A percentile compares a stretch with the other conserved stretches of the same genome.
Evolutionary conservation across 2,888 invertebrate species (phyloP).

Genomic region (Priocnemis perturbator): DNA sequence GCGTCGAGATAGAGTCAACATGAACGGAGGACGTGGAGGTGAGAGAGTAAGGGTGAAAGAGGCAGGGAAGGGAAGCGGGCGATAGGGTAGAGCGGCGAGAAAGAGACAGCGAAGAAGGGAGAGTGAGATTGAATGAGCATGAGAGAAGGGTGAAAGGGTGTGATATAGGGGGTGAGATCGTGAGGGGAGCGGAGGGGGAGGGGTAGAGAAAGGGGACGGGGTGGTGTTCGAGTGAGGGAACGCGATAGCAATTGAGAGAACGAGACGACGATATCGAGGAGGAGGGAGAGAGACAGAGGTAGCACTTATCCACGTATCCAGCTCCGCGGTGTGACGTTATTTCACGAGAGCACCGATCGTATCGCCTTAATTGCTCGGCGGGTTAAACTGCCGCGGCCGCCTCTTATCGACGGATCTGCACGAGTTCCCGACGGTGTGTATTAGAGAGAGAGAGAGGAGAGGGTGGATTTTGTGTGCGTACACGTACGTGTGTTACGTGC

Average conservation of each 20-base stretch:
- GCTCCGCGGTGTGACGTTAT: slow-evolving; percentile 65
- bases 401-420: slow-evolving; percentile 68
- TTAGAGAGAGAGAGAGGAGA: slow-evolving; percentile 30
- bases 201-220: slow-evolving; percentile 13
- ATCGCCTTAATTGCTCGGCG: slow-evolving; percentile 72
- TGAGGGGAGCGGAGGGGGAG: slow-evolving; percentile 20
- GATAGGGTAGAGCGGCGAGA: slow-evolving; percentile 20
- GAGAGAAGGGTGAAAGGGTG: no score
- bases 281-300: slow-evolving; percentile 21
- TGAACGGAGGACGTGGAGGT: slow-evolving; percentile 20
- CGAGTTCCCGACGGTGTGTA: slow-evolving; percentile 50
- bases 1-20: no score
- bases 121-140: not conserved
- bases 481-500: slow-evolving; percentile 30
- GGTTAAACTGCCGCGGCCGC: slow-evolving; percentile 69
- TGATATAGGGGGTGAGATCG: no score
- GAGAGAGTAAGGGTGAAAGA: slow-evolving; percentile 4
- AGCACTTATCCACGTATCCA: slow-evolving; percentile 53
- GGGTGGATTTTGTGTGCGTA: slow-evolving; percentile 39
- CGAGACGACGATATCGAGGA: not conserved
- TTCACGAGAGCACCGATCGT: slow-evolving; percentile 66
- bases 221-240: not conserved
- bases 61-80: not conserved
- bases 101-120: slow-evolving; percentile 26
- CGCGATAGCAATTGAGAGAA: slow-evolving; percentile 9